Evolutionary conservation across 37 sponge, comb jelly and placozoan genomes (phyloP).

Genomic region (Axinella damicornis): DNA sequence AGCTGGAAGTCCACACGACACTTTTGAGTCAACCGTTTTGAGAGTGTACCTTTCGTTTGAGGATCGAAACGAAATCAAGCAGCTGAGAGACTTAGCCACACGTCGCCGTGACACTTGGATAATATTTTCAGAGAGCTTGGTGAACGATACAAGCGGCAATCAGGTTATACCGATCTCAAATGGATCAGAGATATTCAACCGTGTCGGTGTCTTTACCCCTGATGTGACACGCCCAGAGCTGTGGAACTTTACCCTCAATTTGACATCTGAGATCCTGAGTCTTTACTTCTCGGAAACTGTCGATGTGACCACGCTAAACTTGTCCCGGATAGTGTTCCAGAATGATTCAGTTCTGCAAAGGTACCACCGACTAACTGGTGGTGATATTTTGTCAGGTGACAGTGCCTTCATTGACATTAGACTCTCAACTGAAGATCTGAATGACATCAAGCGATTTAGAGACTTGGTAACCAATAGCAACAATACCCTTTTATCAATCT

Average conservation of each 20-base stretch:
- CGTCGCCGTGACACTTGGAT: constrained; percentile 56
- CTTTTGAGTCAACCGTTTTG: constrained; percentile 61
- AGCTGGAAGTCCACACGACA: constrained; percentile 48
- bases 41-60: constrained; percentile 69
- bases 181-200: neutral
- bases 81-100: constrained; percentile 66
- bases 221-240: constrained; percentile 64
- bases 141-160: constrained; percentile 74
- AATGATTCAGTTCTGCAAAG: constrained; percentile 12
- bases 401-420: constrained; percentile 65
- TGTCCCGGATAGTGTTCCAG: constrained; percentile 51
- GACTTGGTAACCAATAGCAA: constrained; percentile 58
- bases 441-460: constrained; percentile 66
- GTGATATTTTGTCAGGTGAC: constrained; percentile 20
- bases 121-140: constrained; percentile 38
- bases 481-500: constrained; percentile 74
- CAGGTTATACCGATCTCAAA: constrained; percentile 52
- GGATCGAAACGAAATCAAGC: constrained; percentile 82
- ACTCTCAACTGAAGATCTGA: constrained; percentile 67
- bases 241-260: constrained; percentile 61
- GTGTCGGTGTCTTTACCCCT: constrained; percentile 18
- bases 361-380: constrained; percentile 49
- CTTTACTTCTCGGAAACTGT: constrained; percentile 87
- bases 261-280: constrained; percentile 69
- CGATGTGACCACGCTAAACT: constrained; percentile 45